Percentiles rank a stretch among this genome's conserved stretches.
Conservation (phyloP, 1,140 invertebrate genomes). For the Drosophila bipectinata region DNA sequence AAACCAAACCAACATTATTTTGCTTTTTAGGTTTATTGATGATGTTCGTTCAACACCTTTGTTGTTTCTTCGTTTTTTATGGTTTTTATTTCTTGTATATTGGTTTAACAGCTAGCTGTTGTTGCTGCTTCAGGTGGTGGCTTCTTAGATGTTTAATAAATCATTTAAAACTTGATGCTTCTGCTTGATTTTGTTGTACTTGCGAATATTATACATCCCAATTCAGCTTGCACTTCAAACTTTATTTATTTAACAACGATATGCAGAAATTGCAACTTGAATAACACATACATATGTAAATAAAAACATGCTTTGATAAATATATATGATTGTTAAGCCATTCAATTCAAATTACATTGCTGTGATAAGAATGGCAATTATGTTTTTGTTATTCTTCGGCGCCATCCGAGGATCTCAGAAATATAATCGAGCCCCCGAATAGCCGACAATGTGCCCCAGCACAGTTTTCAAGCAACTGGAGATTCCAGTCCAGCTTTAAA, state of each 20-base stretch:
- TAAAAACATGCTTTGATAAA: conserved; percentile 48
- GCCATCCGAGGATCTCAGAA: conserved; percentile 1
- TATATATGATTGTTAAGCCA: conserved; percentile 38
- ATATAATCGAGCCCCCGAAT: conserved; percentile 4
- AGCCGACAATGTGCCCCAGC: conserved; percentile 37
- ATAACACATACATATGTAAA: conserved; percentile 53
- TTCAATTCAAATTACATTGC: conserved; percentile 17
- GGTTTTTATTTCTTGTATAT: conserved; percentile 65
- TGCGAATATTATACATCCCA: conserved; percentile 25
- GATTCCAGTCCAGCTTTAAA: conserved; percentile 21
- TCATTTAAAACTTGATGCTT: conserved; percentile 40
- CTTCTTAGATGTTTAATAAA: conserved; percentile 31
- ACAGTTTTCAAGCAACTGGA: conserved; percentile 36
- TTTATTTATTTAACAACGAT: conserved; percentile 67
- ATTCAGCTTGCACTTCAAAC: conserved; percentile 48
- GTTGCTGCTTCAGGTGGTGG: conserved; percentile 24
- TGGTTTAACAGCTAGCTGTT: conserved; percentile 50
- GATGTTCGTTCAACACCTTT: conserved; percentile 60
- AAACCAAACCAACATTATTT: conserved; percentile 19
- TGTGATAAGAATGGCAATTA: conserved; percentile 1
- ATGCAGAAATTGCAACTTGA: conserved; percentile 74
- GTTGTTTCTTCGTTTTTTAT: conserved; percentile 31
- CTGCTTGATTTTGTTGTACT: conserved; percentile 18
- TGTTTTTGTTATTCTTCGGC: neutral
- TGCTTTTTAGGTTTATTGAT: conserved; percentile 70